Conservation (phyloP, 2,113 vertebrate species). For the Mobula birostris region DNA sequence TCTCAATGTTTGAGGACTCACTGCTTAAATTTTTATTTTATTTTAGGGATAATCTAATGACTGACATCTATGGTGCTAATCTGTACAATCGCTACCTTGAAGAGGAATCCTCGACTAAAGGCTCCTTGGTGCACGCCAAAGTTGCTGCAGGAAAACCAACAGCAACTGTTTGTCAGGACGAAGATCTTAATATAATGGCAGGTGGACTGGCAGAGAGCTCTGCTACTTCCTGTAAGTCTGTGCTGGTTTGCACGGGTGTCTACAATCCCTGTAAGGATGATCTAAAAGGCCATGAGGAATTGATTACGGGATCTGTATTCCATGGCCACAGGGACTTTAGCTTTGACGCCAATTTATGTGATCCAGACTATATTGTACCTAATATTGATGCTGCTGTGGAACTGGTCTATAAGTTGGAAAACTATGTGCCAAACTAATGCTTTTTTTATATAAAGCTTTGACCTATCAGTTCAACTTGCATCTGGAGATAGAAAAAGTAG, state of each 20-base stretch:
- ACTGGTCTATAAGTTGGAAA: constrained; percentile 68
- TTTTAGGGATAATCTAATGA: constrained; percentile 77
- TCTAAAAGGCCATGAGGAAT: constrained; percentile 44
- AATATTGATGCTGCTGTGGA: constrained; percentile 76
- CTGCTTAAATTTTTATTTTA: background rate
- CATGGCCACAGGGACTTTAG: constrained; percentile 71
- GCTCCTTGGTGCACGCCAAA: constrained; percentile 44
- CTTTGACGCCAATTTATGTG: constrained; percentile 61
- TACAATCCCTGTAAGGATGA: constrained; percentile 56
- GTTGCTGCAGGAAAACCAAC: constrained; percentile 49
- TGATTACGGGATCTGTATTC: constrained; percentile 50
- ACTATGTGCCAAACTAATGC: constrained; percentile 49
- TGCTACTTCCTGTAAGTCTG: constrained; percentile 65
- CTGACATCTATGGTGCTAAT: constrained; percentile 81
- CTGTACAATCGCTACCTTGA: constrained; percentile 75
- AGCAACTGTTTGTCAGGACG: constrained; percentile 49
- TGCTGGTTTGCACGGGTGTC: constrained; percentile 80
- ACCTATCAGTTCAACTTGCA: background rate
- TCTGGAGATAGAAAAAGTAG: background rate
- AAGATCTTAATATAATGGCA: constrained; percentile 50
- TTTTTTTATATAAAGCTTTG: background rate
- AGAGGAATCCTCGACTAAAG: constrained; percentile 46
- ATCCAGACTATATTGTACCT: constrained; percentile 62
- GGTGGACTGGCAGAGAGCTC: constrained; percentile 52
- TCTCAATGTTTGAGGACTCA: too few relatives aligned